Conservation (phyloP, 2,113 vertebrate species). For the Engraulis encrasicolus region DNA sequence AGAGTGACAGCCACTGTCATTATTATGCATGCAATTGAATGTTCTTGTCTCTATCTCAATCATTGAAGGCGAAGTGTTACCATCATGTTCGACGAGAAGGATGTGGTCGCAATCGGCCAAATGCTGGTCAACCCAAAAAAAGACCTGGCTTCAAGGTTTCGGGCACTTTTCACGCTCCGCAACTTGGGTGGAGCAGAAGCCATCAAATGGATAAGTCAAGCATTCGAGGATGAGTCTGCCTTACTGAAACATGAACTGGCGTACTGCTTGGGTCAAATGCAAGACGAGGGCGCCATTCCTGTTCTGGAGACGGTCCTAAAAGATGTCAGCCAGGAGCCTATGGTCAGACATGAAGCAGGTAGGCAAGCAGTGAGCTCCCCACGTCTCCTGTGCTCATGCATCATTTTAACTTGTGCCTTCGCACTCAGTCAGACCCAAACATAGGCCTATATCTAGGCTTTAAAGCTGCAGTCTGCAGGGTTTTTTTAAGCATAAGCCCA, state of each 20-base stretch:
- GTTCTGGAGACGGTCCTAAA: constrained; percentile 76
- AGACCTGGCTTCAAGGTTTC: constrained; percentile 83
- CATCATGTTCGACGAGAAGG: constrained; percentile 66
- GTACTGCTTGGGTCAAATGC: constrained; percentile 95
- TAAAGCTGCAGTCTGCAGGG: too few relatives aligned
- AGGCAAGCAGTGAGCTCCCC: not conserved
- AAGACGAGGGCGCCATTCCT: constrained; percentile 81
- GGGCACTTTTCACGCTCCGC: constrained; percentile 91
- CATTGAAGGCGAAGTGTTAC: not conserved
- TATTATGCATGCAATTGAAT: too few relatives aligned
- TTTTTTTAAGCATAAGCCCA: too few relatives aligned
- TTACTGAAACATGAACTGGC: constrained; percentile 95
- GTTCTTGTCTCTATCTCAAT: not conserved
- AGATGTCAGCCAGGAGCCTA: constrained; percentile 85
- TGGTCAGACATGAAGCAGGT: constrained; percentile 97
- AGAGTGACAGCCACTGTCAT: too few relatives aligned
- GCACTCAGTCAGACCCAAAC: too few relatives aligned
- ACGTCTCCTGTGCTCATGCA: too few relatives aligned
- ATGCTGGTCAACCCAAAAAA: constrained; percentile 74
- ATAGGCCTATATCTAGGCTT: too few relatives aligned
- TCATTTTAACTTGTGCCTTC: too few relatives aligned
- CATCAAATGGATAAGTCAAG: constrained; percentile 85
- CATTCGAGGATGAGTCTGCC: constrained; percentile 85
- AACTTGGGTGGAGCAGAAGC: constrained; percentile 82
- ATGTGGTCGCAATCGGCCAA: constrained; percentile 77